These are phyloP conservation scores for Marmota flaviventris DNA, from an alignment of 2,113 vertebrate genomes.

Conservation along the genomic window DNA sequence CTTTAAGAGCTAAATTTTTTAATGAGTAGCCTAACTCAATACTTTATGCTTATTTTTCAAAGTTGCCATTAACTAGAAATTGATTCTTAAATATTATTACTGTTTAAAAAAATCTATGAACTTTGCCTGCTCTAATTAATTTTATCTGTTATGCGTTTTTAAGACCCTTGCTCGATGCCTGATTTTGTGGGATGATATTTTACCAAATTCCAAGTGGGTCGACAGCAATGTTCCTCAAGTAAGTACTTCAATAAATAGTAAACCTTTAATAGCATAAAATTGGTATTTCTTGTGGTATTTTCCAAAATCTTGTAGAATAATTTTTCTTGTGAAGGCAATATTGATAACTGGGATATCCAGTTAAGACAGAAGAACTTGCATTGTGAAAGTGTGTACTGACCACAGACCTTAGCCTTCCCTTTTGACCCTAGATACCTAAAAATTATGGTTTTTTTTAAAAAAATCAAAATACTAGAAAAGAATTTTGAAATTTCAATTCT, in stretches of 20 bases:
- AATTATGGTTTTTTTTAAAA: constrained; percentile 15
- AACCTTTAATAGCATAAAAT: constrained; percentile 41
- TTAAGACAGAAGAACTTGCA: constrained; percentile 9
- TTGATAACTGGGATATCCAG: neutral
- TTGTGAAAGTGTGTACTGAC: constrained; percentile 44
- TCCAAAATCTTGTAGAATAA: neutral
- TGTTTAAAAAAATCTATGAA: neutral
- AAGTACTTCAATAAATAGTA: constrained; percentile 76
- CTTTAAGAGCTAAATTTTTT: constrained; percentile 52
- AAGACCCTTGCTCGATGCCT: constrained; percentile 97
- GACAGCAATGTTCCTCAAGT: constrained; percentile 98
- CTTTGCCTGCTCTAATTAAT: constrained; percentile 59
- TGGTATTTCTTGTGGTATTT: constrained; percentile 48
- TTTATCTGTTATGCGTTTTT: constrained; percentile 46
- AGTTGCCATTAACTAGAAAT: neutral
- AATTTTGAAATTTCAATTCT: constrained; percentile 42
- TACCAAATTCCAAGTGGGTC: constrained; percentile 97
- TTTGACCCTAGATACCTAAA: neutral
- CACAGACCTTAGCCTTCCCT: neutral
- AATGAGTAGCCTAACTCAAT: constrained; percentile 34
- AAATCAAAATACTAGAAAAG: neutral
- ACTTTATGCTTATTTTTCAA: constrained; percentile 11
- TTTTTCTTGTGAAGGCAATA: constrained; percentile 24
- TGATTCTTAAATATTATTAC: constrained; percentile 8
- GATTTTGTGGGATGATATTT: constrained; percentile 99